Evolutionary conservation across 2,888 invertebrate genomes (phyloP), one percentile per base, ranked within the genome.

Genomic region (Tetropium fuscum): DNA sequence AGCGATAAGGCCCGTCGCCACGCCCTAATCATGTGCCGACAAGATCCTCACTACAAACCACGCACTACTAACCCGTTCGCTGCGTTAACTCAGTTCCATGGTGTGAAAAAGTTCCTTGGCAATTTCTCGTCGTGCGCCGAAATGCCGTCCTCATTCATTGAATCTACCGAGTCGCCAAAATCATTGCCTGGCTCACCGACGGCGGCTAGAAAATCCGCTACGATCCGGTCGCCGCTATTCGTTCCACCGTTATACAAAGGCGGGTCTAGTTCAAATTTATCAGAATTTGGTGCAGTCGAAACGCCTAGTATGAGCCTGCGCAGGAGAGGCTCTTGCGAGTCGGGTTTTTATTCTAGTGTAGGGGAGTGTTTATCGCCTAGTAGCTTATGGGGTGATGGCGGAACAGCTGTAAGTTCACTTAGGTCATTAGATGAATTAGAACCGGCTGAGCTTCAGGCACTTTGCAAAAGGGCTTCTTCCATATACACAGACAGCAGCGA

Each of bases 401-500:
- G 87, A 8, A 84, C 85, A 5, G 85, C 85, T 8, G 86, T 86
- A 7, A 84, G 84, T 72, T 86, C 87, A 0, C 75, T 88, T 53
- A 82, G 88, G 38, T 87, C 87, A 8, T 78, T 88, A 38, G 87
- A 87, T 73, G 88, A 88, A 71, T 72, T 87, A 27, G 87, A 85
- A 44, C 80, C 86, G 15, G 84, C 85, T 18, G 87, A 87, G 64
- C 73, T 88, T 47, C 82, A 87, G 32, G 85, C 86, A 55, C 76
- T 83, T 10, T 86, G 87, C 74, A 88, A 89, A 78, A 86, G 90
- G 62, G 89, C 92, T 30, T 90, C 91, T 53, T 93, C 93, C 67
- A 92, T 93, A 55, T 94, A 92, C 83, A 94, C 94, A 1, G 94
- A 94, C 80, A 93, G 93, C 76, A 92, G 91, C 36, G 94, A 94